These are phyloP conservation scores for Diorhabda carinulata DNA, from an alignment of 1,140 invertebrate genomes.

Conservation along the genomic window DNA sequence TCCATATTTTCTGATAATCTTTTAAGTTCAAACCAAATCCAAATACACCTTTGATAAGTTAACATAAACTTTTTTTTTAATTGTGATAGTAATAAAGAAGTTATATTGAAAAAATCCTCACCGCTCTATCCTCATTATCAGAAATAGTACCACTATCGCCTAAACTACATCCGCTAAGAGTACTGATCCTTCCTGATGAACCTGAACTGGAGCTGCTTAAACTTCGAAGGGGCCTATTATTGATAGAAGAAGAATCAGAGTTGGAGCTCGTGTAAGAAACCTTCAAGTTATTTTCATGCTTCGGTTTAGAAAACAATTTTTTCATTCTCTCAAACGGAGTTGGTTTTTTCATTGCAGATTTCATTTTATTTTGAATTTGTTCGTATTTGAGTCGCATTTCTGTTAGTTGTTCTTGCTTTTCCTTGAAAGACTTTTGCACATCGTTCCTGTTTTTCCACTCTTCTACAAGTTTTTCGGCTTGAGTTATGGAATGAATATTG, in stretches of 20 bases:
- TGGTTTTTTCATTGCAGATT: slow-evolving; percentile 62
- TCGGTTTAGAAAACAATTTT: slow-evolving; percentile 63
- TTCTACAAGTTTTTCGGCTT: slow-evolving; percentile 76
- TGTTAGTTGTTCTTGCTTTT: slow-evolving; percentile 76
- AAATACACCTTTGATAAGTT: too few relatives aligned
- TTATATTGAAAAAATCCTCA: slow-evolving; percentile 29
- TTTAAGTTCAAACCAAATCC: too few relatives aligned
- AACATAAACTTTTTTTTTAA: too few relatives aligned
- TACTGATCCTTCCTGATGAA: slow-evolving; percentile 73
- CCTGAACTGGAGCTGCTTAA: slow-evolving; percentile 71
- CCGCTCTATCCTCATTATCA: slow-evolving; percentile 72
- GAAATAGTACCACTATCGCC: slow-evolving; percentile 81
- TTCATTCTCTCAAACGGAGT: slow-evolving; percentile 74
- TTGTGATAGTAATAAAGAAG: too few relatives aligned
- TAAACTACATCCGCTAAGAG: slow-evolving; percentile 69
- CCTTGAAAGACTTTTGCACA: slow-evolving; percentile 78
- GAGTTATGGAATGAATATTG: slow-evolving; percentile 77
- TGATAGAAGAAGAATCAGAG: slow-evolving; percentile 27
- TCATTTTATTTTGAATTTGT: slow-evolving; percentile 71
- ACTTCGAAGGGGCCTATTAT: slow-evolving; percentile 62
- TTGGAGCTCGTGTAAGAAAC: slow-evolving; percentile 23
- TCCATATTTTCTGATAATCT: too few relatives aligned
- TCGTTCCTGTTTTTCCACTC: slow-evolving; percentile 81
- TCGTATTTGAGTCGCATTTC: slow-evolving; percentile 77
- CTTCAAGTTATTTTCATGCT: slow-evolving; percentile 17